Evolutionary conservation across 1,140 invertebrate genomes (phyloP).

Genomic region (Caenorhabditis inopinata): DNA sequence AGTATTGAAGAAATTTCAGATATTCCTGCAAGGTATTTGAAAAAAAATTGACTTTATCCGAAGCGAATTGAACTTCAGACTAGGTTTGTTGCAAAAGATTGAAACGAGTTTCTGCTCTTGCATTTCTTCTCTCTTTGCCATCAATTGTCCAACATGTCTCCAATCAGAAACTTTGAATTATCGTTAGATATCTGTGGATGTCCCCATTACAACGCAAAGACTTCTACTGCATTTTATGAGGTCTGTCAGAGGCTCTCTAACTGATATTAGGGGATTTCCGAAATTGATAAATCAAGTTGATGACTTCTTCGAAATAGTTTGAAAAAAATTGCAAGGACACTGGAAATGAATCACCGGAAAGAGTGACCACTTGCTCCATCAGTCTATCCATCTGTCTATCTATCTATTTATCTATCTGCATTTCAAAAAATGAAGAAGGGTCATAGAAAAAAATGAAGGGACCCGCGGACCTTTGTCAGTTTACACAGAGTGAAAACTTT

Average conservation of each 20-base stretch:
- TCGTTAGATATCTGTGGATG: not conserved
- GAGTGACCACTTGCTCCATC: conserved; percentile 15
- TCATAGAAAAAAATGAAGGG: conserved; percentile 4
- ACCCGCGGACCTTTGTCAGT: not conserved
- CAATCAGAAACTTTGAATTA: not conserved
- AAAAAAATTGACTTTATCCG: too few species aligned
- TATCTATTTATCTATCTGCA: not conserved
- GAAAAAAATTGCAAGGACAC: not conserved
- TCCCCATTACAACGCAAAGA: not conserved
- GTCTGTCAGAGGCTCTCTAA: not conserved
- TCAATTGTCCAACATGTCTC: too few species aligned
- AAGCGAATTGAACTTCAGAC: too few species aligned
- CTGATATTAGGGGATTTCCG: not conserved
- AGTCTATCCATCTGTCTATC: too few species aligned
- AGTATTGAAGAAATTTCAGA: too few species aligned
- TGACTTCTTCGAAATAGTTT: conserved; percentile 6
- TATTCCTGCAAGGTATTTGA: too few species aligned
- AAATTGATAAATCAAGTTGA: not conserved
- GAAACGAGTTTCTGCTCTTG: too few species aligned
- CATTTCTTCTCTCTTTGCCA: too few species aligned
- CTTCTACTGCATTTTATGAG: not conserved
- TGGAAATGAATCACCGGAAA: not conserved
- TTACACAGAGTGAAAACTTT: not conserved
- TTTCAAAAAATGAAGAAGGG: not conserved
- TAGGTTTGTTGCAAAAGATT: too few species aligned